phyloP scores from a whole-genome alignment of 1,140 invertebrate species.

The Trypoxylus dichotomus region DNA sequence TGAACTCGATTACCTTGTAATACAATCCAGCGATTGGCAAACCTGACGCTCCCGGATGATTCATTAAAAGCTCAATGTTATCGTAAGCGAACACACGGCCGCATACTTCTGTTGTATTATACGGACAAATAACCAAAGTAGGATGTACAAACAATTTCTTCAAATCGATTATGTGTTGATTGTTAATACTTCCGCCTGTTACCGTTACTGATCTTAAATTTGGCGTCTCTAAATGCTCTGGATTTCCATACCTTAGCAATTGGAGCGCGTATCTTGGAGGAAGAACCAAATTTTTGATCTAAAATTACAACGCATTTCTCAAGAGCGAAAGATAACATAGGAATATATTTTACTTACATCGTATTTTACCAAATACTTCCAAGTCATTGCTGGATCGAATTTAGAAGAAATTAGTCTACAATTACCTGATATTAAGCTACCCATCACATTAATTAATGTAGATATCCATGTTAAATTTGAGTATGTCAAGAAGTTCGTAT shows the following conservation, averaged over 20 bases:
- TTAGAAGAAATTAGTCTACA: not conserved
- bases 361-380: constrained; percentile 4
- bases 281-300: not conserved
- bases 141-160: not conserved
- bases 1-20: not conserved
- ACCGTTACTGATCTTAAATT: not conserved
- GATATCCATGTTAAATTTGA: not conserved
- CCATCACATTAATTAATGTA: not conserved
- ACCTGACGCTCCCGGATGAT: not conserved
- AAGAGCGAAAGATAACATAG: not conserved
- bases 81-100: not conserved
- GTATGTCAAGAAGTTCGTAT: not conserved
- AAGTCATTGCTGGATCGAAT: not conserved
- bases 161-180: not conserved
- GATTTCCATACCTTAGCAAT: not conserved
- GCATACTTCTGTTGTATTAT: not conserved
- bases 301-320: no score
- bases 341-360: not conserved
- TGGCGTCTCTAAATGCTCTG: not conserved
- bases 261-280: not conserved
- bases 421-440: not conserved
- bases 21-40: not conserved
- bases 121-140: not conserved
- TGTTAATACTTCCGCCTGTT: not conserved
- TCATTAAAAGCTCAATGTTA: not conserved